Evolutionary conservation across 2,888 invertebrate genomes (phyloP).

Genomic region (Scaptomyza reducta): DNA sequence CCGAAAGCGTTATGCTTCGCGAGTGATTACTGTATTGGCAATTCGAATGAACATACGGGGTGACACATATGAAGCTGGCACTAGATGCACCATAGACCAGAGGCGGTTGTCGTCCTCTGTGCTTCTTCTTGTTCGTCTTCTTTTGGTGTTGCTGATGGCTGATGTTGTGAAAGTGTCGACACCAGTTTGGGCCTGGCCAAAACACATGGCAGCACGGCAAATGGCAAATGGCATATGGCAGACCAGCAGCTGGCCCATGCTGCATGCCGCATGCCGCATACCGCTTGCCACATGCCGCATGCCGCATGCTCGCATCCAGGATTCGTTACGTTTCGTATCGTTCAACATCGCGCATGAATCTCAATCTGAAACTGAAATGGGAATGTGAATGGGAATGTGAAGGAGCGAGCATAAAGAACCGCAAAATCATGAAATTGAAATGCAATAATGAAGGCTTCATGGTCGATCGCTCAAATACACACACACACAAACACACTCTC

Average conservation of each 20-base stretch:
- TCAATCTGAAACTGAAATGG: conserved; percentile 7
- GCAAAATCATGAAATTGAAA: conserved; percentile 74
- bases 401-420: conserved; percentile 74
- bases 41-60: conserved; percentile 57
- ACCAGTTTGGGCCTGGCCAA: conserved; percentile 62
- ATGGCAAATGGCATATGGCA: conserved; percentile 39
- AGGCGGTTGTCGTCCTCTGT: conserved; percentile 24
- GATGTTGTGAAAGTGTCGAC: conserved; percentile 76
- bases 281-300: conserved; percentile 13
- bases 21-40: conserved; percentile 46
- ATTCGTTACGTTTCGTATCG: conserved; percentile 32
- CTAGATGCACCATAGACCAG: conserved; percentile 23
- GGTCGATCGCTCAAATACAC: conserved; percentile 75
- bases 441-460: conserved; percentile 79
- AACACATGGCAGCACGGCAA: conserved; percentile 51
- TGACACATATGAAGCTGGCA: conserved; percentile 4
- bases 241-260: conserved; percentile 21
- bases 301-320: conserved; percentile 8
- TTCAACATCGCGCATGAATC: conserved; percentile 20
- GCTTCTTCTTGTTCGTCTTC: background rate
- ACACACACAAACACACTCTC: conserved; percentile 19
- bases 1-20: background rate
- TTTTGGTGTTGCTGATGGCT: conserved; percentile 22
- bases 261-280: conserved; percentile 12
- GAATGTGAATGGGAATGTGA: conserved; percentile 42